Evolutionary conservation across 2,797 vertebrate species (phyloP), one percentile per base, ranked within the genome.

Genomic region (Sebastes umbrosus): DNA sequence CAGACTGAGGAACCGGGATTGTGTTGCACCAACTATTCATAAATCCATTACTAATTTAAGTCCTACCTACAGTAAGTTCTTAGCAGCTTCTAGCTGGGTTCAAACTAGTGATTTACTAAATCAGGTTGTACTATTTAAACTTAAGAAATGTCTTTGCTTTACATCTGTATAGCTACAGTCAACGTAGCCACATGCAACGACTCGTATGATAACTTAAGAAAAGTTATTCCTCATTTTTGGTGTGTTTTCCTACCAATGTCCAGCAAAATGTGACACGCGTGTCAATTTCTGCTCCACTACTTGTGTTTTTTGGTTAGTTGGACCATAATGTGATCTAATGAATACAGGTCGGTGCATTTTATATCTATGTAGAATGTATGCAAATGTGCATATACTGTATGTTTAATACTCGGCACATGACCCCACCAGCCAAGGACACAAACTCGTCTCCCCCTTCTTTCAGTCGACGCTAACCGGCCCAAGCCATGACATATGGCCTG

Each of bases 401-500:
- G 20, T n/a, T n/a, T n/a, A 52, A n/a, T 20, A 52, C 50, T 52
- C 20, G 20, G 50, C 50, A 52, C n/a, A 31, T 68, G 27, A 78
- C 63, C 69, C 29, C 10, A 60, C 74, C 58, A 70, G 50, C 55
- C n/a, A 22, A 73, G 46, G 32, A 75, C 71, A 64, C 24, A 75
- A 31, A 79, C 25, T 43, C 46, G 8, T 74, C 55, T 72, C 25
- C 71, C 36, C 29, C 62, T 59, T 68, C 18, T 43, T 43, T 60
- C 57, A 70, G 39, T 82, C 73, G 70, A 22, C 3, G 9, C 68
- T 62, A 77, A 84, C 80, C 59, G 75, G 60, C 67, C 69, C 79
- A 36, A 55, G 62, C 69, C 69, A 14, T 74, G 86, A 88, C 86
- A 88, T 89, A 91, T 88, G 88, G 87, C 77, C 69, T 84, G 84